Base-by-base conservation (phyloP, 2,888 invertebrate genomes). In the Stenichneumon culpator region DNA sequence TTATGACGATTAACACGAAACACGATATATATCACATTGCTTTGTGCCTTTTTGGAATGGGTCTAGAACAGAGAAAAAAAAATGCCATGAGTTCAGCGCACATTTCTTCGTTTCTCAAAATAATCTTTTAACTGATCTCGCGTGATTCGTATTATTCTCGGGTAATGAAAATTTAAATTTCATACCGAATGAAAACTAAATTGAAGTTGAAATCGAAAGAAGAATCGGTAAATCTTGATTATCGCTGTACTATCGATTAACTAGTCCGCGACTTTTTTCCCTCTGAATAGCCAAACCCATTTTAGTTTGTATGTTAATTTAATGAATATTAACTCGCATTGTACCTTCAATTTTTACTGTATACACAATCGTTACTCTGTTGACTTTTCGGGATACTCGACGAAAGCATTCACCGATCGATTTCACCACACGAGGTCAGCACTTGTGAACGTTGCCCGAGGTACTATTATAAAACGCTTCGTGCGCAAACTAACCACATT, bases 351-450 rank as follows among this genome's bases (percentile, higher is more conserved):
- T 75, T 65, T 50, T 32, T 32, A 65, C 2, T 6, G 19, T n/a
- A 36, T 19, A 19, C 9, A 54, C 32, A 32, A 63, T 75, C 32
- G 65, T 75, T 65, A 75, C 4, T 65, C 16, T 2, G 19, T 36
- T 63, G 39, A 73, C 60, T 75, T 19, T 32, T 65, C 19, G 19
- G 28, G 47, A 14, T 16, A 16, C 75, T 50, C 79, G 73, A 54
- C 57, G 70, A 25, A 28, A 54, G 79, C 68, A 72, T 79, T 72
- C 63, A 36, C 72, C 85, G 83, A 87, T 87, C 86, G 85, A 87
- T 87, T 50, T 73, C 72, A 79, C 86, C 86, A 73, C 84, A 47
- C 78, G 86, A 75, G 86, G 87, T 87, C 86, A 87, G 77, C 82
- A 86, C 83, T 81, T 77, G 78, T 52, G 32, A n/a, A 32, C 74